These are phyloP conservation scores for Sicus ferrugineus DNA, from an alignment of 2,888 invertebrate species.

Conservation along the genomic window DNA sequence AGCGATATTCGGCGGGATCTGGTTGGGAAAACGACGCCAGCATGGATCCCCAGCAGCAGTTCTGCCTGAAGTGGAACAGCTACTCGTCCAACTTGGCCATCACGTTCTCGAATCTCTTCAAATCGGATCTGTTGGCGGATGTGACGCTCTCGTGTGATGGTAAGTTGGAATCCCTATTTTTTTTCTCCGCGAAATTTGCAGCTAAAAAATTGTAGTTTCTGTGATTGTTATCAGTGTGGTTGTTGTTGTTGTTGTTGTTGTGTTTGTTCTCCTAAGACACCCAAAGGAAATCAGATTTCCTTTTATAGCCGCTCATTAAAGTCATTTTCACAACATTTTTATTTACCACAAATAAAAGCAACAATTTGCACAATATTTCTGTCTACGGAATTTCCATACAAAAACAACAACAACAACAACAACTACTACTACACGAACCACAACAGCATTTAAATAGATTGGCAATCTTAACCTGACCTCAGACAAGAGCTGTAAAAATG, in stretches of 20 bases:
- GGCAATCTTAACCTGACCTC: constrained; percentile 3
- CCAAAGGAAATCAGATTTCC: too few relatives aligned
- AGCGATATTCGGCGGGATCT: neutral
- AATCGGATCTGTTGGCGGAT: constrained; percentile 91
- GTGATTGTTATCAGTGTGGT: neutral
- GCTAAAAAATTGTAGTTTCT: neutral
- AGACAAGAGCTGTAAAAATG: neutral
- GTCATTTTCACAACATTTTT: too few relatives aligned
- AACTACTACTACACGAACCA: neutral
- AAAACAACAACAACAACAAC: neutral
- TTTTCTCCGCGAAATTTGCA: neutral
- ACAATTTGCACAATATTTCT: neutral
- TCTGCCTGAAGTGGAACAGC: constrained; percentile 96
- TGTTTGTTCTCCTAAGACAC: too few relatives aligned
- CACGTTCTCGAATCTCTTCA: constrained; percentile 91
- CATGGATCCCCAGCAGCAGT: constrained; percentile 95
- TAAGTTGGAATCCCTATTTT: constrained; percentile 66
- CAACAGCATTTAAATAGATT: neutral
- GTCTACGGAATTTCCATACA: neutral
- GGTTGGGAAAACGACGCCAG: neutral
- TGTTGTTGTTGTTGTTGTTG: constrained; percentile 1
- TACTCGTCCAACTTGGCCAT: constrained; percentile 92
- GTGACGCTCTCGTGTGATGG: constrained; percentile 94
- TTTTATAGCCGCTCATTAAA: too few relatives aligned
- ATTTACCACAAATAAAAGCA: too few relatives aligned